Percentiles rank a stretch among this genome's conserved stretches.
Conservation (phyloP, 1,140 invertebrate genomes). For the Brachystomella parvula region DNA sequence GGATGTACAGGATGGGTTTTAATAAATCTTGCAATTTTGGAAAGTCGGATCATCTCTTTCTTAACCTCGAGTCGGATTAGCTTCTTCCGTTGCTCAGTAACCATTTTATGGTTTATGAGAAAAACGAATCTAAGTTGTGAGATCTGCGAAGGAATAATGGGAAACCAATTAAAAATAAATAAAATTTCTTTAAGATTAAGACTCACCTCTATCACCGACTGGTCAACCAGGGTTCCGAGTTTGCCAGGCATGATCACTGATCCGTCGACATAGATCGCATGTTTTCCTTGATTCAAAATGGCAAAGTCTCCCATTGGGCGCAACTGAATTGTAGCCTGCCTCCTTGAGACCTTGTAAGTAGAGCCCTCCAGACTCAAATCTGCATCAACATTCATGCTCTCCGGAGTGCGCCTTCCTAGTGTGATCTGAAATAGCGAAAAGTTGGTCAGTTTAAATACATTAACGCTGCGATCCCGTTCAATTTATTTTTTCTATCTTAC, state of each 20-base stretch:
- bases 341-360: constrained; percentile 71
- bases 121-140: constrained; percentile 20
- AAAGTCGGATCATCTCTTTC: constrained; percentile 1
- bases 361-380: constrained; percentile 88
- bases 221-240: constrained; percentile 80
- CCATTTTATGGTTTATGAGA: constrained; percentile 23
- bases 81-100: constrained; percentile 7
- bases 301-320: constrained; percentile 89
- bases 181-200: not conserved
- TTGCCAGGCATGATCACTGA: constrained; percentile 75
- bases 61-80: constrained; percentile 2
- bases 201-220: constrained; percentile 84
- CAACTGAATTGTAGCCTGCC: constrained; percentile 81
- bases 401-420: constrained; percentile 71
- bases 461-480: constrained; percentile 3
- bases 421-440: constrained; percentile 59
- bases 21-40: constrained; percentile 1
- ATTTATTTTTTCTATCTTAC: constrained; percentile 47
- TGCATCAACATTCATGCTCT: constrained; percentile 83
- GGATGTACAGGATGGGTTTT: not conserved
- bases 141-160: constrained; percentile 10
- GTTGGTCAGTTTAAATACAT: constrained; percentile 8
- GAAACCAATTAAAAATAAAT: not conserved
- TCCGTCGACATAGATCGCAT: constrained; percentile 88
- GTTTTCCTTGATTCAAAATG: constrained; percentile 87